Evolutionary conservation across 2,797 vertebrate species (phyloP).

Genomic region (Malurus splendens): DNA sequence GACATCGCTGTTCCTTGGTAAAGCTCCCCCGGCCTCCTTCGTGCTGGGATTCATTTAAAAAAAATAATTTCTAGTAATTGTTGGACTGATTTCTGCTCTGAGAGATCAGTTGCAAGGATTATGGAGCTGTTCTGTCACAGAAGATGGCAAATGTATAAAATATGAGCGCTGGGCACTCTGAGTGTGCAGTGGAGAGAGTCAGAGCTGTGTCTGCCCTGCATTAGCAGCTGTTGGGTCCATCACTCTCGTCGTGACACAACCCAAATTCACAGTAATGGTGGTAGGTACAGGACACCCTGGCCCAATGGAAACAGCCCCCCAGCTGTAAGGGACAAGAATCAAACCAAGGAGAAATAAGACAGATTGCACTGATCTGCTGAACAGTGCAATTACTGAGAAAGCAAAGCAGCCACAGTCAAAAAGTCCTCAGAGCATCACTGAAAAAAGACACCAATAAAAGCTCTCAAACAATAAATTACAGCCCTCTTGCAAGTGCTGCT

Average conservation of each 20-base stretch:
- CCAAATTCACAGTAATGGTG: background rate
- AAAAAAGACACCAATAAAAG: background rate
- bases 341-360: background rate
- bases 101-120: background rate
- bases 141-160: background rate
- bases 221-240: background rate
- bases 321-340: background rate
- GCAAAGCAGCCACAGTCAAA: background rate
- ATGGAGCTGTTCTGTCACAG: background rate
- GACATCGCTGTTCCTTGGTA: background rate
- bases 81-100: background rate
- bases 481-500: background rate
- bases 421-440: background rate
- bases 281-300: background rate
- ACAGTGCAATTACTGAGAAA: slow-evolving; percentile 36
- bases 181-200: background rate
- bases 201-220: background rate
- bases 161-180: background rate
- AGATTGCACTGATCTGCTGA: background rate
- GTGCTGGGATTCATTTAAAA: background rate
- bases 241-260: background rate
- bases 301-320: background rate
- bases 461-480: slow-evolving; percentile 1
- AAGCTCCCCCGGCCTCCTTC: background rate
- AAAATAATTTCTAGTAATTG: background rate